Conservation (phyloP, 35 echinoderm and acorn worm genomes). For the Stichopus chloronotus region DNA sequence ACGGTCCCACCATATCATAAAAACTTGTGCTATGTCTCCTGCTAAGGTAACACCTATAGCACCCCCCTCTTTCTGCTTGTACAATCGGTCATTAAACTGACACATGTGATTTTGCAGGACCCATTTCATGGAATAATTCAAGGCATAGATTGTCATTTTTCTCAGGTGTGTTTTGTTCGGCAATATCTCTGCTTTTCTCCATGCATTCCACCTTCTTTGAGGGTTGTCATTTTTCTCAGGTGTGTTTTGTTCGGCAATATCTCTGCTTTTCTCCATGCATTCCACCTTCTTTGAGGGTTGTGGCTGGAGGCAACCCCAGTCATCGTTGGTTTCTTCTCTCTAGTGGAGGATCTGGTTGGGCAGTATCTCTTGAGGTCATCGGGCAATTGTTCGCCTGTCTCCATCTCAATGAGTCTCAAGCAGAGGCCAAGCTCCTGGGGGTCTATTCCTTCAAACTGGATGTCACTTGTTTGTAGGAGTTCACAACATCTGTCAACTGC, state of each 20-base stretch:
- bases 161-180: too few relatives aligned
- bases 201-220: too few relatives aligned
- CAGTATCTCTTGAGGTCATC: not conserved
- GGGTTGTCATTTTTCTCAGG: constrained; percentile 36
- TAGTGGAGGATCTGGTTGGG: not conserved
- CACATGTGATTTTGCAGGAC: constrained; percentile 29
- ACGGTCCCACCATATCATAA: constrained; percentile 1
- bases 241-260: not conserved
- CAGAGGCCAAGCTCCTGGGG: constrained; percentile 34
- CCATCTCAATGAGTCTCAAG: constrained; percentile 20
- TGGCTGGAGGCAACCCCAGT: constrained; percentile 28
- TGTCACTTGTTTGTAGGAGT: not conserved
- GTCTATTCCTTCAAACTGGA: constrained; percentile 17
- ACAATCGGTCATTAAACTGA: not conserved
- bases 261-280: not conserved
- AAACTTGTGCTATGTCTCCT: not conserved
- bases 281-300: constrained; percentile 34
- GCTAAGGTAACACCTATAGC: not conserved
- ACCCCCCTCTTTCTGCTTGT: not conserved
- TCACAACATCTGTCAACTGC: constrained; percentile 16
- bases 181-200: too few relatives aligned
- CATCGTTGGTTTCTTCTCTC: constrained; percentile 29
- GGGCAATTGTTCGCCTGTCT: constrained; percentile 1
- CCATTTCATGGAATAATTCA: constrained; percentile 43
- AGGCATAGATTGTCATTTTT: constrained; percentile 39